Conservation (phyloP, 2,888 invertebrate species). For the Sarcophaga subvicina region DNA sequence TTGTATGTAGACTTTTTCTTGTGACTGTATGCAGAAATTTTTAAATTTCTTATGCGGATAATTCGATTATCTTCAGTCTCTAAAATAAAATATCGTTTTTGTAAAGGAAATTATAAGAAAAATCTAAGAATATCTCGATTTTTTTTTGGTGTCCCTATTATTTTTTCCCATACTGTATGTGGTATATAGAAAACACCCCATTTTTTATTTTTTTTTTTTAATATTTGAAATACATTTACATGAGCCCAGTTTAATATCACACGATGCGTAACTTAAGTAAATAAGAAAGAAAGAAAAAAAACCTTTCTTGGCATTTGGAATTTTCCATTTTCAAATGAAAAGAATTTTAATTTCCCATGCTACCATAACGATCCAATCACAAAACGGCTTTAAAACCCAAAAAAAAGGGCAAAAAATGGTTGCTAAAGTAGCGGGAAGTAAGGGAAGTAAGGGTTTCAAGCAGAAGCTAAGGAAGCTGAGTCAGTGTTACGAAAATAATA, state of each 20-base stretch:
- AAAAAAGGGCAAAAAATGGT: slow-evolving; percentile 69
- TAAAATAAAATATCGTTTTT: too few relatives aligned
- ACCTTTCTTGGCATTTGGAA: slow-evolving; percentile 43
- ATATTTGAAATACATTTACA: background rate
- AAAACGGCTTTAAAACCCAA: slow-evolving; percentile 79
- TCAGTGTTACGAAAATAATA: background rate
- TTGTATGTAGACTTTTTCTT: too few relatives aligned
- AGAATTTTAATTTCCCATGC: slow-evolving; percentile 79
- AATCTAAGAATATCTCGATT: too few relatives aligned
- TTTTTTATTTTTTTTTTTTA: background rate
- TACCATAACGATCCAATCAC: slow-evolving; percentile 77
- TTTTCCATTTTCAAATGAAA: slow-evolving; percentile 53
- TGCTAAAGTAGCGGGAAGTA: slow-evolving; percentile 31
- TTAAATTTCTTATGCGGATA: too few relatives aligned
- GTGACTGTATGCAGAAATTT: too few relatives aligned
- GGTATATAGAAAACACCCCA: background rate
- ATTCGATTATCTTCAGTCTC: too few relatives aligned
- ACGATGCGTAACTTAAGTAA: slow-evolving; percentile 67
- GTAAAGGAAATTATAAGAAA: too few relatives aligned
- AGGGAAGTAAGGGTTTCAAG: slow-evolving; percentile 5
- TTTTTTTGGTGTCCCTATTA: too few relatives aligned
- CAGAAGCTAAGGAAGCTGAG: background rate
- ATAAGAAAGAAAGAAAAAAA: slow-evolving; percentile 32
- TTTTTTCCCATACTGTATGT: too few relatives aligned
- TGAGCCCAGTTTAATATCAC: slow-evolving; percentile 60